Conservation (phyloP, 2,797 vertebrate genomes). For the Periophthalmus magnuspinnatus region DNA sequence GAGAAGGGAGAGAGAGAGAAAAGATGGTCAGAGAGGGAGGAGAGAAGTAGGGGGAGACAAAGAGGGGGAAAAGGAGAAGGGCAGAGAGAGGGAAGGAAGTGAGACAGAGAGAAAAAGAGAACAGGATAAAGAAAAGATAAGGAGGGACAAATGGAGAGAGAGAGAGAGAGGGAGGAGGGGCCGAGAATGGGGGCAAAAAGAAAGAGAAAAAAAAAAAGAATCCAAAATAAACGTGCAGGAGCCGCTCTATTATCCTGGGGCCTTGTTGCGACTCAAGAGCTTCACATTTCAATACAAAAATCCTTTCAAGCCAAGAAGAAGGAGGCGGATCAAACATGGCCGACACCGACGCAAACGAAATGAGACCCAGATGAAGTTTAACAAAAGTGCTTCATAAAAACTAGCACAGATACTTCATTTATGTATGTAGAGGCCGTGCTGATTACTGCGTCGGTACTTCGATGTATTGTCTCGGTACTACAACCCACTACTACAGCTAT, state of each 20-base stretch:
- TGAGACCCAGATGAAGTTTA: constrained; percentile 59
- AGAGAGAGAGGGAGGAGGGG: no score
- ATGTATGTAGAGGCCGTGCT: constrained; percentile 53
- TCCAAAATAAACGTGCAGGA: constrained; percentile 67
- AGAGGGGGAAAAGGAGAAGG: no score
- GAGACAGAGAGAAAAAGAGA: background rate
- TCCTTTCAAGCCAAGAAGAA: constrained; percentile 47
- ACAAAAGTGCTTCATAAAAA: constrained; percentile 47
- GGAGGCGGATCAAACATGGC: constrained; percentile 43
- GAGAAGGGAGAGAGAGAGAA: no score
- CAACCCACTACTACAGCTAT: constrained; percentile 1
- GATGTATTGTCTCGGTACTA: constrained; percentile 24
- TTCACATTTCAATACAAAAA: constrained; percentile 73
- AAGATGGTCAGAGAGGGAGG: no score
- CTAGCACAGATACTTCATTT: constrained; percentile 64
- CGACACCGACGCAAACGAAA: constrained; percentile 57
- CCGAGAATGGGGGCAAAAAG: no score
- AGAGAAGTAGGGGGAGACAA: no score
- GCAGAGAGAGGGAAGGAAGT: no score
- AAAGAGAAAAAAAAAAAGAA: constrained; percentile 30
- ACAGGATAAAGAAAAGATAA: no score
- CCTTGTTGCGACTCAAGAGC: constrained; percentile 73
- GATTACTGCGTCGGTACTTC: constrained; percentile 55
- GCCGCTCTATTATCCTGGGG: constrained; percentile 75
- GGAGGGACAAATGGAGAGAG: no score